Base-by-base conservation (phyloP, 2,888 invertebrate genomes). In the Erebia ligea region DNA sequence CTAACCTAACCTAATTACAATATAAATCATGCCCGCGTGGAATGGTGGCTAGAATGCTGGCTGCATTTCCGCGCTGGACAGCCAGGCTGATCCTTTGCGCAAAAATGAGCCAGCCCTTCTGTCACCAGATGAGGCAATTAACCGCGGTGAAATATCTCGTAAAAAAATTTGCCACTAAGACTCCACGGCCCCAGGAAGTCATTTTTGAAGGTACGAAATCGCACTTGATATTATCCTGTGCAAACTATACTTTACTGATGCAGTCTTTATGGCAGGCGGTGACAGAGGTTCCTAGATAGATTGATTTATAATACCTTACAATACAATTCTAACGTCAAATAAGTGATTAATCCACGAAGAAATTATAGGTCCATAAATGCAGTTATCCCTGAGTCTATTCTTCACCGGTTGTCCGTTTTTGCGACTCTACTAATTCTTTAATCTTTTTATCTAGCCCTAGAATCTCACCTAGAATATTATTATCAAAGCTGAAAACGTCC, bases 221-320 rank as follows among this genome's bases (percentile, higher is more conserved):
- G 4, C 48, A 11, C 25, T 25, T 25, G 25, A 25, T 48, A 48
- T 48, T 48, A 15, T 2, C 13, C 21, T n/a, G 21, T 63, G 25
- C 11, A 17, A 4, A n/a, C 59, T 59, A 17, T 9, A 11, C 17
- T 17, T 59, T 59, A 59, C 42, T 40, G 48, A 13, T 10, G 21
- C 21, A 25, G 25, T 40, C 13, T 48, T 48, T 52, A 64, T n/a
- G 52, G 52, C 40, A 17, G 21, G 34, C 34, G 17, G 1, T 54
- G 52, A 52, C n/a, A 17, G 52, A 40, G 15, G 54, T 64, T 40
- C 64, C 64, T 64, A 34, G 54, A 40, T 40, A 64, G 64, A 54
- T 52, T 54, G 52, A 64, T 64, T 64, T 64, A 64, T 52, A 52
- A 64, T 19, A 3, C 40, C 17, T 17, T 59, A 59, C 25, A 17